Evolutionary conservation across 2,888 invertebrate species (phyloP).

Genomic region (Drosophila monieri): DNA sequence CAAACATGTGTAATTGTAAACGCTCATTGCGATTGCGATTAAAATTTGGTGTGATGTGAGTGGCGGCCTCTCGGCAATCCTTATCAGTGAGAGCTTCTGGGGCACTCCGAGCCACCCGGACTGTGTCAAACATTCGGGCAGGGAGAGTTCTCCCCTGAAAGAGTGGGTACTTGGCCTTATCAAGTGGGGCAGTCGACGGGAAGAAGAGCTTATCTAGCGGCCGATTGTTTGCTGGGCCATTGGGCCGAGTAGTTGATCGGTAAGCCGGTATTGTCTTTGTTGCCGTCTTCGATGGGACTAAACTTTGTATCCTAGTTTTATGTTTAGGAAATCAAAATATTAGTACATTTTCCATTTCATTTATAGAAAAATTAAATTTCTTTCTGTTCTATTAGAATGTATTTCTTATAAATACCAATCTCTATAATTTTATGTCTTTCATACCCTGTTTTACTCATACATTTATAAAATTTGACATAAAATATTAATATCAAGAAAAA

Average conservation of each 20-base stretch:
- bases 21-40: conserved; percentile 70
- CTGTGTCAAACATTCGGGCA: conserved; percentile 61
- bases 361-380: no score
- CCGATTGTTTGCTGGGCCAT: conserved; percentile 43
- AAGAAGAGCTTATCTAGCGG: conserved; percentile 51
- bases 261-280: background rate
- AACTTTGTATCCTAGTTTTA: background rate
- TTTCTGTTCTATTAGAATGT: no score
- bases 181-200: conserved; percentile 53
- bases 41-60: conserved; percentile 45
- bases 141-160: background rate
- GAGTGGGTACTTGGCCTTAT: conserved; percentile 36
- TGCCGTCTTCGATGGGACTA: background rate
- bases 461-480: no score
- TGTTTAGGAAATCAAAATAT: background rate
- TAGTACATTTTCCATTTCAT: no score
- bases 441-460: no score
- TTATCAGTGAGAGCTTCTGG: conserved; percentile 27
- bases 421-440: no score
- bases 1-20: conserved; percentile 73
- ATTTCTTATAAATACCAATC: no score
- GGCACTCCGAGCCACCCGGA: conserved; percentile 33
- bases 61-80: conserved; percentile 9
- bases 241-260: background rate
- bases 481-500: no score